phyloP scores from a whole-genome alignment of 2,888 invertebrate species.

The Chirona hameri region DNA sequence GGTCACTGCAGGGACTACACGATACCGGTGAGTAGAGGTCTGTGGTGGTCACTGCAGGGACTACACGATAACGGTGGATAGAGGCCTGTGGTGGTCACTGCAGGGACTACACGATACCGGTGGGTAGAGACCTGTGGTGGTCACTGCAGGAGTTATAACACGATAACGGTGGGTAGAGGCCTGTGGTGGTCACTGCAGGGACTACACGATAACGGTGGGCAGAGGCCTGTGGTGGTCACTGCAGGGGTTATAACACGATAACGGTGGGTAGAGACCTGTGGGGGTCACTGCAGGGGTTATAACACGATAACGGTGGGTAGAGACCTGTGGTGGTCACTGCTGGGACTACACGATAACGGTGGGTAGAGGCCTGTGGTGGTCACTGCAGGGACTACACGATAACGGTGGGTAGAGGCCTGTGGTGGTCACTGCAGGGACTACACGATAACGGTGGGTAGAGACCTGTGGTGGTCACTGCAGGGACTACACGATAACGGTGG shows the following conservation, averaged over 20 bases:
- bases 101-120: slow-evolving; percentile 86
- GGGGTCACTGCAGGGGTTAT: slow-evolving; percentile 74
- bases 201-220: slow-evolving; percentile 80
- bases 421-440: background rate
- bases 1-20: slow-evolving; percentile 78
- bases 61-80: too few relatives aligned
- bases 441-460: too few relatives aligned
- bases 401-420: slow-evolving; percentile 67
- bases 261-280: too few relatives aligned
- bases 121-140: slow-evolving; percentile 48
- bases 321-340: background rate
- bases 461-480: slow-evolving; percentile 77
- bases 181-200: slow-evolving; percentile 77
- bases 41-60: background rate
- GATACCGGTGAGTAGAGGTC: slow-evolving; percentile 75
- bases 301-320: slow-evolving; percentile 79
- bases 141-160: background rate
- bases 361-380: slow-evolving; percentile 47
- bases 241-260: too few relatives aligned
- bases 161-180: too few relatives aligned
- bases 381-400: slow-evolving; percentile 79
- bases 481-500: slow-evolving; percentile 84
- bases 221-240: slow-evolving; percentile 9
- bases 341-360: too few relatives aligned
- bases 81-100: slow-evolving; percentile 63